These are phyloP conservation scores for Heterotis niloticus DNA, from an alignment of 2,113 vertebrate genomes.

Conservation along the genomic window DNA sequence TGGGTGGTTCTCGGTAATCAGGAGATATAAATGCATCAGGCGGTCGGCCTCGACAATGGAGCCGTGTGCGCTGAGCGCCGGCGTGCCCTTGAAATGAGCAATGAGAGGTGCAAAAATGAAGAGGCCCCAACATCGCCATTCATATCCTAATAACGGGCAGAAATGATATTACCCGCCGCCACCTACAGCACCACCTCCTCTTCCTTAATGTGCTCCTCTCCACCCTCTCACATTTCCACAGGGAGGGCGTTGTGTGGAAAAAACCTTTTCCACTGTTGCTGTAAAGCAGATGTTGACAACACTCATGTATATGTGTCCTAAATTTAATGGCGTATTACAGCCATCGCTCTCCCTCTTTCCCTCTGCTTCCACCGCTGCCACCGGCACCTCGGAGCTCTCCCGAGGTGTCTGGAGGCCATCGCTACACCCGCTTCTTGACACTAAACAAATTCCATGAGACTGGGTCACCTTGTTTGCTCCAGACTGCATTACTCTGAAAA, in stretches of 20 bases:
- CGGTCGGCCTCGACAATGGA: conserved; percentile 41
- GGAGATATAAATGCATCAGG: conserved; percentile 61
- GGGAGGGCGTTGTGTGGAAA: neutral
- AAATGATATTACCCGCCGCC: conserved; percentile 47
- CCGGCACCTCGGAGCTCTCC: neutral
- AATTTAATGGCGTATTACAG: too few relatives aligned
- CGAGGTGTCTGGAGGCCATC: neutral
- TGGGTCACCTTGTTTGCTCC: conserved; percentile 53
- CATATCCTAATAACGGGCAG: conserved; percentile 16
- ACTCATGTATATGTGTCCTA: neutral
- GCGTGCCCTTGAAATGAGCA: conserved; percentile 52
- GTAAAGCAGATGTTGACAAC: neutral
- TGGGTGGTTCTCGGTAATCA: conserved; percentile 57
- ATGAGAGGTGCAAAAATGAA: conserved; percentile 46
- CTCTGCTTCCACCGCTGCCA: neutral
- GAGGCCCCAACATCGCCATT: conserved; percentile 7
- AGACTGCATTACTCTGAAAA: too few relatives aligned
- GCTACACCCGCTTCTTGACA: conserved; percentile 45
- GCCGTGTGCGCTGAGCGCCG: conserved; percentile 39
- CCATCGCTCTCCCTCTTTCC: neutral
- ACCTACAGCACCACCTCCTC: conserved; percentile 33
- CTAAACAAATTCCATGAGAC: conserved; percentile 46
- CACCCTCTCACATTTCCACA: conserved; percentile 32
- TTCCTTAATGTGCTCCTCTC: neutral
- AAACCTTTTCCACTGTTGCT: neutral